phyloP scores from a whole-genome alignment of 2,888 invertebrate genomes.

The Nebria salina region DNA sequence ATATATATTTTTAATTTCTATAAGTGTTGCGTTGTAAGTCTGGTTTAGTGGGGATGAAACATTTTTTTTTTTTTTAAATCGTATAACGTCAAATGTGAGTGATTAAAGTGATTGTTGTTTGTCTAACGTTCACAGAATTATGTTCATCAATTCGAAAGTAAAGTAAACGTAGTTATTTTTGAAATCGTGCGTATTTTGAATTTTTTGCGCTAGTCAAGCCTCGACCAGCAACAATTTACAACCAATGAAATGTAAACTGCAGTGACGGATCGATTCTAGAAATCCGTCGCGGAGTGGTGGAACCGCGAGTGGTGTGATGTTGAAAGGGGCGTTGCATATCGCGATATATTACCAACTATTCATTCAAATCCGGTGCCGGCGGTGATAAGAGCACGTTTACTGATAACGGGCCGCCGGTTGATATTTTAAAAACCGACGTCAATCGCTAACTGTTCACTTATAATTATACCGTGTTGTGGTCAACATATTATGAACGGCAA shows the following conservation, averaged over 20 bases:
- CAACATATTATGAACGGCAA: slow-evolving; percentile 30
- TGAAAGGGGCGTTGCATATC: slow-evolving; percentile 42
- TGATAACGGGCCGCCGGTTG: slow-evolving; percentile 26
- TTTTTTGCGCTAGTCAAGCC: neutral
- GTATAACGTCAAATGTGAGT: too few relatives aligned
- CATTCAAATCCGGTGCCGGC: slow-evolving; percentile 27
- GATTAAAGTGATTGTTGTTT: neutral
- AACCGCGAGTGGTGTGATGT: slow-evolving; percentile 40
- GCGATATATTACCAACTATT: slow-evolving; percentile 2
- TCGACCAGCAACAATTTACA: neutral
- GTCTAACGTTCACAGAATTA: neutral
- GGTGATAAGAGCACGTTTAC: slow-evolving; percentile 9
- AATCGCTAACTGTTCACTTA: slow-evolving; percentile 24
- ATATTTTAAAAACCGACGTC: slow-evolving; percentile 30
- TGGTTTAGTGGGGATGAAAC: too few relatives aligned
- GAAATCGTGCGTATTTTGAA: neutral
- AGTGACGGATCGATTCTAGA: slow-evolving; percentile 26
- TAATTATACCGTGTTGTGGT: slow-evolving; percentile 25
- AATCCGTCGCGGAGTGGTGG: slow-evolving; percentile 13
- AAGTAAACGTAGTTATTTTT: neutral
- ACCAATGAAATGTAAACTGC: slow-evolving; percentile 30
- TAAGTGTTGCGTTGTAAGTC: too few relatives aligned
- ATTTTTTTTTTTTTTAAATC: too few relatives aligned
- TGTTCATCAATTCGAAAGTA: neutral
- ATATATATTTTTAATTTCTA: too few relatives aligned